Percentiles rank a stretch among this genome's conserved stretches.
Evolutionary conservation across 2,888 invertebrate species (phyloP).

Genomic region (Himalopsyche kuldschensis): DNA sequence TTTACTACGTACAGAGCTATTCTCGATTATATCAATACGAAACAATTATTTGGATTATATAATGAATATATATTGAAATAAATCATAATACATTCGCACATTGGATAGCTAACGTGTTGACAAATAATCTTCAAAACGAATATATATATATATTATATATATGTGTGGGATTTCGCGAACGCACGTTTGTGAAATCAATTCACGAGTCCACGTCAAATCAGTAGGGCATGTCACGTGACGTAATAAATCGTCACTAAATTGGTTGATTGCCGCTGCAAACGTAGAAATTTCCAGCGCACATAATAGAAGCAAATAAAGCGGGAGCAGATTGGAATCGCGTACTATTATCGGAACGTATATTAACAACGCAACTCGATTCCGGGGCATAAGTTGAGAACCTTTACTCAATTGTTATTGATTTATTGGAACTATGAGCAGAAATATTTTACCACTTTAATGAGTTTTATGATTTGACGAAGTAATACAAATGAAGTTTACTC

Average conservation of each 20-base stretch:
- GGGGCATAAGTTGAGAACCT: no score
- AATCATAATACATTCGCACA: neutral
- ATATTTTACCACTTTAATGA: no score
- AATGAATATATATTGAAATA: neutral
- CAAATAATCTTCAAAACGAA: neutral
- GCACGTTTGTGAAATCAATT: neutral
- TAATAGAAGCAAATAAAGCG: neutral
- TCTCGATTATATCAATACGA: no score
- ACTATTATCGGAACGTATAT: neutral
- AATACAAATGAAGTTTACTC: no score
- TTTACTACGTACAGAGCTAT: no score
- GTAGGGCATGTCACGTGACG: conserved; percentile 15
- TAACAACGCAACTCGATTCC: neutral
- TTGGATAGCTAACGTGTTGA: neutral
- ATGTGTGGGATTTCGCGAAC: neutral
- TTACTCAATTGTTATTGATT: no score
- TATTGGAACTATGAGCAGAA: no score
- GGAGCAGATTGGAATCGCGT: neutral
- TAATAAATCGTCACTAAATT: conserved; percentile 18
- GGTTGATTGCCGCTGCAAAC: conserved; percentile 1
- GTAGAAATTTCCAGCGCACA: conserved; percentile 2
- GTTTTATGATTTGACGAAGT: no score
- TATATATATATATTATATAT: neutral
- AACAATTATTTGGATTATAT: no score
- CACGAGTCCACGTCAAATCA: conserved; percentile 13